Conservation (phyloP, 2,888 invertebrate species). For the Melinopterus prodromus region DNA sequence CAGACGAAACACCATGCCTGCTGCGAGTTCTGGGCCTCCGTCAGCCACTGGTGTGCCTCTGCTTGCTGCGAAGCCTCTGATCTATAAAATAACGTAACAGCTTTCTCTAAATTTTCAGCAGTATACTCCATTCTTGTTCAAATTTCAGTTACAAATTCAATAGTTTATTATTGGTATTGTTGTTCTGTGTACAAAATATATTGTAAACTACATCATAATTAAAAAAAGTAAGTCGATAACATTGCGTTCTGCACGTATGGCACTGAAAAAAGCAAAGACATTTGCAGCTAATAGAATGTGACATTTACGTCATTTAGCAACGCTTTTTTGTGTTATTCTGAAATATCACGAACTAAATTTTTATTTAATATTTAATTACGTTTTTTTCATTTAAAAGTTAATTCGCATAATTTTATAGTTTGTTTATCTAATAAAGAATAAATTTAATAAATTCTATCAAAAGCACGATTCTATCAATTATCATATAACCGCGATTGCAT, state of each 20-base stretch:
- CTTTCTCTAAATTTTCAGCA: constrained; percentile 72
- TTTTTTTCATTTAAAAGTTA: too few species aligned
- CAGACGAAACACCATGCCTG: constrained; percentile 95
- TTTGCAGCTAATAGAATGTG: background rate
- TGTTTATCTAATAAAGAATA: too few species aligned
- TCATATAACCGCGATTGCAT: too few species aligned
- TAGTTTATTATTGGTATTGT: constrained; percentile 11
- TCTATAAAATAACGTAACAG: constrained; percentile 74
- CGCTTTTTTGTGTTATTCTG: too few species aligned
- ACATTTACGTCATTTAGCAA: background rate
- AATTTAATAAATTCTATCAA: too few species aligned
- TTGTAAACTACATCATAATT: constrained; percentile 25
- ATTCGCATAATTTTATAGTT: too few species aligned
- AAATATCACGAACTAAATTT: too few species aligned
- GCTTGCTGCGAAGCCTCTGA: constrained; percentile 71
- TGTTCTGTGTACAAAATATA: constrained; percentile 20
- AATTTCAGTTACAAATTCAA: background rate
- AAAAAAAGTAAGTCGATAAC: constrained; percentile 25
- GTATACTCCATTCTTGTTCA: constrained; percentile 66
- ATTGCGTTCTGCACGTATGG: constrained; percentile 10
- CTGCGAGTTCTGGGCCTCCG: constrained; percentile 82
- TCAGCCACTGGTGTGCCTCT: constrained; percentile 86
- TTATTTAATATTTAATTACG: too few species aligned
- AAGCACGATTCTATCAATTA: too few species aligned
- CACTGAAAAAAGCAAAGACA: background rate